Evolutionary conservation across 2,888 invertebrate species (phyloP).

Genomic region (Anoncus sp.): DNA sequence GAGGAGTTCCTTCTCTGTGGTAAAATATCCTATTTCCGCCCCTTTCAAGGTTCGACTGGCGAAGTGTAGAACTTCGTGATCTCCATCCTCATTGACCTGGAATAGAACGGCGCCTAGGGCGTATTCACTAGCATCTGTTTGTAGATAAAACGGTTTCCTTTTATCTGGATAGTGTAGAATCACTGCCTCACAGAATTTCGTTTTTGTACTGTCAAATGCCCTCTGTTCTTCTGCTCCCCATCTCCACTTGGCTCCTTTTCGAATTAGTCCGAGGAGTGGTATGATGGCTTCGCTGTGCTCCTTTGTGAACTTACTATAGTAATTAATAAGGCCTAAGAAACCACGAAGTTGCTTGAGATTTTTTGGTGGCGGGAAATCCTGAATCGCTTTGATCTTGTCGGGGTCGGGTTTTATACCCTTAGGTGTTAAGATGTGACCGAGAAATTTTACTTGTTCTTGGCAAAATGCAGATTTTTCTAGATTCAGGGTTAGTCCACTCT

Average conservation of each 20-base stretch:
- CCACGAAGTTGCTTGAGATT: slow-evolving; percentile 12
- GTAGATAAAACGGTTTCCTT: too few relatives aligned
- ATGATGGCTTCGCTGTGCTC: not conserved
- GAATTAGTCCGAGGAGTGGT: not conserved
- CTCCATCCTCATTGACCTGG: too few relatives aligned
- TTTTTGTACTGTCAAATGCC: slow-evolving; percentile 6
- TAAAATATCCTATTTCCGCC: slow-evolving; percentile 22
- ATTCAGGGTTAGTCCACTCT: slow-evolving; percentile 13
- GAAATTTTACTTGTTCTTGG: not conserved
- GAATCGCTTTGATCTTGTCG: slow-evolving; percentile 8
- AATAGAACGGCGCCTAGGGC: too few relatives aligned
- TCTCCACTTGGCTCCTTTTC: not conserved
- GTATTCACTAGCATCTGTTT: slow-evolving; percentile 13
- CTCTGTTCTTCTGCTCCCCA: not conserved
- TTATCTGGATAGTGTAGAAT: not conserved
- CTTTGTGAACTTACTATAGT: slow-evolving; percentile 28
- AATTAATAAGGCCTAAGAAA: slow-evolving; percentile 17
- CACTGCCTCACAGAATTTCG: not conserved
- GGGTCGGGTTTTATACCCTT: slow-evolving; percentile 20
- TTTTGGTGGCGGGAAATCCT: slow-evolving; percentile 5
- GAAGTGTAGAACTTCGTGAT: too few relatives aligned
- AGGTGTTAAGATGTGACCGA: slow-evolving; percentile 15
- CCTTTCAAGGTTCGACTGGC: slow-evolving; percentile 34
- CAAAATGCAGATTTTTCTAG: slow-evolving; percentile 12
- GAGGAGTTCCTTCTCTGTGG: slow-evolving; percentile 48